These are phyloP conservation scores for Diplosoma virens DNA, from an alignment of 23 tunicate genomes.

Conservation along the genomic window DNA sequence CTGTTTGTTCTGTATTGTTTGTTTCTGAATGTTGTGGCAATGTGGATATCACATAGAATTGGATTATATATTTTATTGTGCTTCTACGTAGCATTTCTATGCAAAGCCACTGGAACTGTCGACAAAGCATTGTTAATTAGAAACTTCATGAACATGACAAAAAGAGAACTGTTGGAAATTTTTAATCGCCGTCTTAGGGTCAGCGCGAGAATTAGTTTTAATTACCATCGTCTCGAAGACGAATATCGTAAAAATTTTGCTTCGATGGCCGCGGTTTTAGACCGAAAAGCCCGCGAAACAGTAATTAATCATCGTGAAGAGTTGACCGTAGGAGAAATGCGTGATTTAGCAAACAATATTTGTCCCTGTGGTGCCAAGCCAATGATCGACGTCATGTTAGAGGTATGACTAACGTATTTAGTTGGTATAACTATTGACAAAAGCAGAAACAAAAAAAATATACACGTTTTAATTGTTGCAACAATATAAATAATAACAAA, in stretches of 20 bases:
- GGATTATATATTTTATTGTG: neutral
- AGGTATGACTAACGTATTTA: constrained; percentile 22
- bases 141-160: constrained; percentile 4
- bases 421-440: too few relatives aligned
- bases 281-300: constrained; percentile 27
- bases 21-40: neutral
- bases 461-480: too few relatives aligned
- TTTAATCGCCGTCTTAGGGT: neutral
- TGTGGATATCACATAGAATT: constrained; percentile 13
- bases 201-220: neutral
- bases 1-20: neutral
- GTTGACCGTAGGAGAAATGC: constrained; percentile 27
- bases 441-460: too few relatives aligned
- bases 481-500: too few relatives aligned
- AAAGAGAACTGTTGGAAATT: neutral
- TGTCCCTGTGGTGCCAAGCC: constrained; percentile 52
- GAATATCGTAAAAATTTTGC: constrained; percentile 20
- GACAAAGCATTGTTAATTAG: too few relatives aligned
- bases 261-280: neutral
- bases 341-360: constrained; percentile 1
- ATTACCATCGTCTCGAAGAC: neutral
- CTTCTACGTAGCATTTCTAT: too few relatives aligned
- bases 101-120: too few relatives aligned
- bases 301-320: constrained; percentile 35
- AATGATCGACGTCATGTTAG: constrained; percentile 1